Percentiles rank a stretch among this genome's conserved stretches.
Evolutionary conservation across 2,797 vertebrate genomes (phyloP).

Genomic region (Mycteria americana): DNA sequence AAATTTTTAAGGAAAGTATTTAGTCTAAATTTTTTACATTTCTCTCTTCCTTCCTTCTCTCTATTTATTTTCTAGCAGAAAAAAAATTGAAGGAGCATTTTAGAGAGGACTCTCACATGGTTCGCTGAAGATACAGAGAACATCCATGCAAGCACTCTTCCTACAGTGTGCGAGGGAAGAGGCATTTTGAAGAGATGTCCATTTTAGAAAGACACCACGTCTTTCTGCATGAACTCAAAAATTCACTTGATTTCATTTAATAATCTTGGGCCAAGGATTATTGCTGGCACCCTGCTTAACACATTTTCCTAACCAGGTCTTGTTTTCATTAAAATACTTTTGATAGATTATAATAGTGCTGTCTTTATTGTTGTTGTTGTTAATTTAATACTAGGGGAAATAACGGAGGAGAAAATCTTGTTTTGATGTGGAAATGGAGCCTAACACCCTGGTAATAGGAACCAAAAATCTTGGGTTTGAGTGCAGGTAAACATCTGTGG

Average conservation of each 20-base stretch:
- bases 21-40: not conserved
- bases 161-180: not conserved
- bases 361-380: not conserved
- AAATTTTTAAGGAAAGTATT: not conserved
- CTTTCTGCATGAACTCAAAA: not conserved
- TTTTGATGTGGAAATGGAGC: not conserved
- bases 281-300: not conserved
- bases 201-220: not conserved
- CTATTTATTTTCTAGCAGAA: not conserved
- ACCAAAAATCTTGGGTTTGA: not conserved
- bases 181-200: not conserved
- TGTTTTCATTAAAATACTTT: not conserved
- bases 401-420: not conserved
- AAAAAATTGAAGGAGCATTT: not conserved
- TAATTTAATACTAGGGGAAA: not conserved
- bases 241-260: not conserved
- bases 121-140: not conserved
- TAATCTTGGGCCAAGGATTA: not conserved
- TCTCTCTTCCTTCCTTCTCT: not conserved
- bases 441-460: not conserved
- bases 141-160: not conserved
- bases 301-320: not conserved
- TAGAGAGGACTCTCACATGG: accelerated
- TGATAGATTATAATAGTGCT: not conserved
- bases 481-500: not conserved